These are phyloP conservation scores for Eugnorisma glareosa DNA, from an alignment of 2,888 invertebrate species.

Conservation along the genomic window DNA sequence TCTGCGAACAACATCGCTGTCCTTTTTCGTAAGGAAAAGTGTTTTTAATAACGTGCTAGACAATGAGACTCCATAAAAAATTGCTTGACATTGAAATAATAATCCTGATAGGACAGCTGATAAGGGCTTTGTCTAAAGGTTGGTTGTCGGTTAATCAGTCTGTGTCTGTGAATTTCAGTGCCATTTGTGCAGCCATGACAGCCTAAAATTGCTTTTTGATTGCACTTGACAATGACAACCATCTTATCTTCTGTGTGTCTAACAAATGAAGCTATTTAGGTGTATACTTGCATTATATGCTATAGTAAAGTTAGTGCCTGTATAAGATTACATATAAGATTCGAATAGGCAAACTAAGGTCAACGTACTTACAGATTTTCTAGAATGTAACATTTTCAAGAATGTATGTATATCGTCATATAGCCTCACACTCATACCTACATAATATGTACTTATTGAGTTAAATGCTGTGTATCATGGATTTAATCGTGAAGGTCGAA, in stretches of 20 bases:
- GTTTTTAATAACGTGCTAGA: constrained; percentile 18
- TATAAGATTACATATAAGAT: not conserved
- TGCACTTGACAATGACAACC: constrained; percentile 39
- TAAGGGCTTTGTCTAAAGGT: constrained; percentile 44
- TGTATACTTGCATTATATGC: not conserved
- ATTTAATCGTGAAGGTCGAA: constrained; percentile 69
- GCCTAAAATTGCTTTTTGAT: constrained; percentile 54
- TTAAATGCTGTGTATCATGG: constrained; percentile 50
- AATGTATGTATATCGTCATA: constrained; percentile 17
- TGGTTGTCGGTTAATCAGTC: constrained; percentile 28
- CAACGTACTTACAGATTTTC: constrained; percentile 2
- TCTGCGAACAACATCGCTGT: not conserved
- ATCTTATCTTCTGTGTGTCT: constrained; percentile 16
- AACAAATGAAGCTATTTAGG: not conserved
- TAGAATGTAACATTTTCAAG: constrained; percentile 12
- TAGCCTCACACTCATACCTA: constrained; percentile 26
- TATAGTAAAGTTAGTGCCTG: not conserved
- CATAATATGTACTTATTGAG: constrained; percentile 27
- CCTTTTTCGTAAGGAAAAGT: not conserved
- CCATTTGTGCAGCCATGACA: constrained; percentile 36
- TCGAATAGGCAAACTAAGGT: not conserved
- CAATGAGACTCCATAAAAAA: not conserved
- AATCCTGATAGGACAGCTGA: constrained; percentile 19
- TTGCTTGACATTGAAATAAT: constrained; percentile 31
- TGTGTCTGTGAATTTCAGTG: constrained; percentile 22